Base-by-base conservation (phyloP, 2,113 vertebrate genomes). In the Puntigrus tetrazona region DNA sequence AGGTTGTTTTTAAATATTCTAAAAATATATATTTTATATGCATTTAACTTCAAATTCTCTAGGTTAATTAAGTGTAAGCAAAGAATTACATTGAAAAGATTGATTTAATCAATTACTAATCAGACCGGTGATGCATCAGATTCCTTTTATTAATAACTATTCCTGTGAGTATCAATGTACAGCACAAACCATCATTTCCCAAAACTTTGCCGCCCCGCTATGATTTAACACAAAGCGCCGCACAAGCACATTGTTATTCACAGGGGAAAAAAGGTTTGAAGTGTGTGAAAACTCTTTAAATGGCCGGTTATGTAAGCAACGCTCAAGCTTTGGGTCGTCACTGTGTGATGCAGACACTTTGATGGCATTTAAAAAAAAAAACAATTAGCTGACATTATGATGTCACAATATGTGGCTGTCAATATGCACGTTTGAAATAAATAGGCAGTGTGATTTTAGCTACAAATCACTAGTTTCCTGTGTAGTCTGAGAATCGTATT, bases 271-370 rank as follows among this genome's bases (percentile, higher is more conserved):
- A 84, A 69, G 69, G 34, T 74, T 77, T 82, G 55, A 73, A 74
- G 81, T 65, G 86, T 86, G 88, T 81, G 85, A 88, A 88, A 85
- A 74, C 73, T 25, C 20, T 55, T 83, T 84, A 88, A 87, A 89
- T 84, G 87, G 87, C 50, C 36, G 50, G 75, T 89, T 88, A 88
- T 89, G 85, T 82, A 88, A 88, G 84, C 73, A 59, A 83, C 41
- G 45, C 83, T 80, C 9, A n/a, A 82, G 83, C 69, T 45, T 55
- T 2, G 38, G 81, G 80, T 86, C 52, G 31, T 69, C 47, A 20
- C 73, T 80, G 29, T 41, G 16, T 45, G 70, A 76, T 50, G 43
- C 41, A 65, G 63, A 63, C 61, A 78, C 20, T 27, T 57, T 55
- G 14, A 77, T 61, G 78, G 43, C 29, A 45, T 81, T 16, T 5